Percentiles rank a stretch among this genome's conserved stretches.
Conservation (phyloP, 2,797 vertebrate genomes). For the Otolemur crassicaudatus region DNA sequence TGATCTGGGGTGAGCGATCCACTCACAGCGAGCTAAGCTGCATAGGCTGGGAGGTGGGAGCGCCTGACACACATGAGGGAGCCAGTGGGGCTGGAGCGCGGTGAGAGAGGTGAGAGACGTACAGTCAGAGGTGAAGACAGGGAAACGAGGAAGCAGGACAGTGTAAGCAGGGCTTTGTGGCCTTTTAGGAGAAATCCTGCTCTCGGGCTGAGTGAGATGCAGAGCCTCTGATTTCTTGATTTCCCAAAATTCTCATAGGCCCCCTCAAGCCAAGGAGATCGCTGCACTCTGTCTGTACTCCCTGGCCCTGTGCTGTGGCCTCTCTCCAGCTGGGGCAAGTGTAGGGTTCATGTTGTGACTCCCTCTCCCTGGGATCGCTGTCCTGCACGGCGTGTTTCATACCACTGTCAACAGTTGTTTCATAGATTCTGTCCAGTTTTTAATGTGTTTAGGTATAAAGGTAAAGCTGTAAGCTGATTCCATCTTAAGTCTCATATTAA, state of each 20-base stretch:
- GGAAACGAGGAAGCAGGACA: background rate
- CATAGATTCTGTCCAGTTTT: background rate
- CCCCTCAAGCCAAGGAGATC: background rate
- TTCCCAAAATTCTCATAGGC: background rate
- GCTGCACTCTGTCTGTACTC: background rate
- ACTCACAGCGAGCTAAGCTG: background rate
- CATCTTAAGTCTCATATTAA: background rate
- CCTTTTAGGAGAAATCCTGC: background rate
- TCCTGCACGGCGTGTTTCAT: background rate
- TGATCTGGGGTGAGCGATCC: background rate
- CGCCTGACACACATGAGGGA: background rate
- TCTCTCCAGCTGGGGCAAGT: background rate
- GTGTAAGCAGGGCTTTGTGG: fast-evolving
- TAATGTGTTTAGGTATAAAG: background rate
- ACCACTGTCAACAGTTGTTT: background rate
- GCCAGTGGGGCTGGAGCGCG: background rate
- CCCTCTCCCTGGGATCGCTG: background rate
- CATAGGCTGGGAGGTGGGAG: background rate
- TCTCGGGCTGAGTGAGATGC: background rate
- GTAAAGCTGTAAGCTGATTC: background rate
- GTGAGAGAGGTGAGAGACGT: background rate
- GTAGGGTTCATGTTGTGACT: too few species aligned
- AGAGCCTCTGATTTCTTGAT: background rate
- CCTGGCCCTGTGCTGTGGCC: background rate
- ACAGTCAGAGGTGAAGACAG: fast-evolving